Percentiles rank a stretch among this genome's conserved stretches.
Conservation (phyloP, 2,113 vertebrate species). For the Platichthys flesus region DNA sequence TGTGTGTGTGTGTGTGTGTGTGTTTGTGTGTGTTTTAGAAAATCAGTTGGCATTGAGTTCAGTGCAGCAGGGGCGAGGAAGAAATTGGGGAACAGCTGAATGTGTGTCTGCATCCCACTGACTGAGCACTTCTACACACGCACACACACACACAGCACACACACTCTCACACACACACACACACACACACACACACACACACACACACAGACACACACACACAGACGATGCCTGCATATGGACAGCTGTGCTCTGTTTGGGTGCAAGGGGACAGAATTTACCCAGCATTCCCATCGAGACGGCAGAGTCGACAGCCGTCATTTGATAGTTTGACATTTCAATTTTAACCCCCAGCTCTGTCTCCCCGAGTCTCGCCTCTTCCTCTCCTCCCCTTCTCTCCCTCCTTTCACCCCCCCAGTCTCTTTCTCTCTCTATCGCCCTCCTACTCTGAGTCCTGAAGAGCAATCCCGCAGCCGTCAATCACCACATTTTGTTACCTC, state of each 20-base stretch:
- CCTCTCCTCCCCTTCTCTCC: conserved; percentile 13
- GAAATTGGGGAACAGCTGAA: conserved; percentile 56
- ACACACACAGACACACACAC: conserved; percentile 9
- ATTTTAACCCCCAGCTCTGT: conserved; percentile 62
- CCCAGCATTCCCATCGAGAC: conserved; percentile 61
- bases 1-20: no score
- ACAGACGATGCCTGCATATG: conserved; percentile 4
- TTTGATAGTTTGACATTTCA: conserved; percentile 79
- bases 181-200: conserved; percentile 5
- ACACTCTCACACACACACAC: no score
- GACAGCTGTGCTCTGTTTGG: conserved; percentile 63
- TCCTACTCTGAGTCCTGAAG: conserved; percentile 60
- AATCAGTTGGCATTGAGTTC: conserved; percentile 20
- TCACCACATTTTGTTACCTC: conserved; percentile 70
- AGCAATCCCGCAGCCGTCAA: conserved; percentile 74
- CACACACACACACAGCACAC: conserved; percentile 9
- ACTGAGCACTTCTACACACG: neutral
- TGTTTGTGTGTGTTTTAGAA: neutral
- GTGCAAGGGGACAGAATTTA: conserved; percentile 62
- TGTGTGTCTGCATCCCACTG: conserved; percentile 33
- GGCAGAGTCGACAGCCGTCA: conserved; percentile 64
- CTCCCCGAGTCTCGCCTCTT: conserved; percentile 11
- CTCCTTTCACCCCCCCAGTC: conserved; percentile 1
- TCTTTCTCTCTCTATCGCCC: conserved; percentile 9
- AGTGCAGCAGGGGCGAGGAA: neutral